phyloP scores from a whole-genome alignment of 1,140 invertebrate species.

The Drosophila bocqueti region DNA sequence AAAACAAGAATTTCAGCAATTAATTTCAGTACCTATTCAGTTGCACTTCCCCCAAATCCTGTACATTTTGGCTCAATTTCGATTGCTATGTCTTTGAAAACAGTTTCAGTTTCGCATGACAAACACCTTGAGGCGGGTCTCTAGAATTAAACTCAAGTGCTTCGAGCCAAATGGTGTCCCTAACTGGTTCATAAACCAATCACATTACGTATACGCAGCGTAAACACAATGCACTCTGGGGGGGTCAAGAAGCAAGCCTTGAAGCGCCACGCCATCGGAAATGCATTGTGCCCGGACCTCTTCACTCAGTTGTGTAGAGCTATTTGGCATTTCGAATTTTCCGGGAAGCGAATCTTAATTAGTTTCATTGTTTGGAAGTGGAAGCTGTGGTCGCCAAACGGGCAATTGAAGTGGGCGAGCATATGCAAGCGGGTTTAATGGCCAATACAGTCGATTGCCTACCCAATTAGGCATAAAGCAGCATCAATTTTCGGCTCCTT shows the following conservation, averaged over 20 bases:
- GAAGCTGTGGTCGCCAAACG: slow-evolving; percentile 15
- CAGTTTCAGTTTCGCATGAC: slow-evolving; percentile 10
- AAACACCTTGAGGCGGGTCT: slow-evolving; percentile 4
- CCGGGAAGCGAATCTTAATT: slow-evolving; percentile 54
- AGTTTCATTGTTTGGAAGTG: slow-evolving; percentile 60
- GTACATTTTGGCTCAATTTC: neutral
- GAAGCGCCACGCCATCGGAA: slow-evolving; percentile 5
- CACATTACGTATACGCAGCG: slow-evolving; percentile 54
- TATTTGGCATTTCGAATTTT: slow-evolving; percentile 1
- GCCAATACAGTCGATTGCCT: neutral
- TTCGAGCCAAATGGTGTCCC: neutral
- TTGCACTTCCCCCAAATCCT: neutral
- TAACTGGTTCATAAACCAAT: slow-evolving; percentile 17
- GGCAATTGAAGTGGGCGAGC: neutral
- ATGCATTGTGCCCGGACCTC: slow-evolving; percentile 13
- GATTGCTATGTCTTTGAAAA: neutral
- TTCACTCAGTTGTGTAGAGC: neutral
- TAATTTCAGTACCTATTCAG: neutral
- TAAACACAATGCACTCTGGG: slow-evolving; percentile 22
- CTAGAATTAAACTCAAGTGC: neutral
- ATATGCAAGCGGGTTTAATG: neutral
- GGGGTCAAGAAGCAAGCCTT: slow-evolving; percentile 4
- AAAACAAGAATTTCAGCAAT: too few relatives aligned
- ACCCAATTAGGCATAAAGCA: slow-evolving; percentile 24
- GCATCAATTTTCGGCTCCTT: slow-evolving; percentile 22